Conservation (phyloP, 2,113 vertebrate species). For the Apus apus region DNA sequence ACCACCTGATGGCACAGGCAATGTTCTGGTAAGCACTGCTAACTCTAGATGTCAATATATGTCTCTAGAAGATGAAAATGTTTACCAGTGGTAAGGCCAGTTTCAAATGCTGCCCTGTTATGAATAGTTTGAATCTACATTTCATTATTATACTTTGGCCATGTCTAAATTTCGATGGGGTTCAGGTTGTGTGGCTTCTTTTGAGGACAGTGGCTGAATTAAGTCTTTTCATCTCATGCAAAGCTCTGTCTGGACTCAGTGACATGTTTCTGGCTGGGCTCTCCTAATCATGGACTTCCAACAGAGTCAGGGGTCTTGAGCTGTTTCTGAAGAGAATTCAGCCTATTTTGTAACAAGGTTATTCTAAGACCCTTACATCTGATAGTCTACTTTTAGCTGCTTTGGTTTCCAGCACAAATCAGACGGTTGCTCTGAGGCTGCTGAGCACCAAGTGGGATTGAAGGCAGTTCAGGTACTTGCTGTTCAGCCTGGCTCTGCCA, state of each 20-base stretch:
- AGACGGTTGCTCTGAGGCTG: neutral
- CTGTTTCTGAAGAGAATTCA: neutral
- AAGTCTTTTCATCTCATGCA: neutral
- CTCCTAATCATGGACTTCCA: neutral
- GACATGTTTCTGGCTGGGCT: neutral
- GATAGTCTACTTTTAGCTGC: neutral
- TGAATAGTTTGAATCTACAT: neutral
- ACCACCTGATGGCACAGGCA: neutral
- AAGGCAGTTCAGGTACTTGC: neutral
- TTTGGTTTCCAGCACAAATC: neutral
- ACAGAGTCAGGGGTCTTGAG: neutral
- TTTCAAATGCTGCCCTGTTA: neutral
- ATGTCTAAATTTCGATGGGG: neutral
- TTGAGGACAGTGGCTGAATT: neutral
- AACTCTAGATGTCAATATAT: neutral
- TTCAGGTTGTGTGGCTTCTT: neutral
- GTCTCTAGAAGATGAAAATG: rapidly evolving
- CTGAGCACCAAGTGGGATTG: neutral
- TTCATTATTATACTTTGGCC: neutral
- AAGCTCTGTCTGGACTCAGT: neutral
- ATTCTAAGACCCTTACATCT: neutral
- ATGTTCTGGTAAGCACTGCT: neutral
- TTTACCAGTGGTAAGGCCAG: neutral
- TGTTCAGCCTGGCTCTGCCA: neutral
- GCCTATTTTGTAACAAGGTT: neutral